phyloP scores from a whole-genome alignment of 2,888 invertebrate species.

The Drosophila recens region DNA sequence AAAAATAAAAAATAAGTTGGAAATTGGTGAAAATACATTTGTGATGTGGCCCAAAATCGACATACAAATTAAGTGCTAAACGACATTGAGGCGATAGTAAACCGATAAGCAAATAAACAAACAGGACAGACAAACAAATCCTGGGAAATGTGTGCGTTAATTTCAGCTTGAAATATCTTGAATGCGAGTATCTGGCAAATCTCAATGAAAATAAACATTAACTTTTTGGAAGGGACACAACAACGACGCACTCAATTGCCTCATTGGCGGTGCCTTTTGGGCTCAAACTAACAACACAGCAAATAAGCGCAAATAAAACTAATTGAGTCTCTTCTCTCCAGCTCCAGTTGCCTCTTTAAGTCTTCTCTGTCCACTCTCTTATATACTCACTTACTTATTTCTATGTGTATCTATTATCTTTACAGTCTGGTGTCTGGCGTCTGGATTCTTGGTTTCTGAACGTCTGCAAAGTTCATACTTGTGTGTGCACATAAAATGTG shows the following conservation, averaged over 20 bases:
- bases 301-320: slow-evolving; percentile 57
- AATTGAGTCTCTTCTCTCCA: slow-evolving; percentile 61
- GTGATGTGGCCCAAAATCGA: slow-evolving; percentile 23
- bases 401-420: slow-evolving; percentile 47
- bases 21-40: slow-evolving; percentile 20
- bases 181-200: slow-evolving; percentile 40
- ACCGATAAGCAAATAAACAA: slow-evolving; percentile 39
- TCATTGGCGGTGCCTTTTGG: slow-evolving; percentile 26
- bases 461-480: slow-evolving; percentile 38
- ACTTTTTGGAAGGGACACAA: slow-evolving; percentile 25
- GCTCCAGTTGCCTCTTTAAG: neutral
- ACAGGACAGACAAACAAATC: slow-evolving; percentile 12
- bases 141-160: slow-evolving; percentile 51
- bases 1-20: slow-evolving; percentile 1
- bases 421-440: slow-evolving; percentile 53
- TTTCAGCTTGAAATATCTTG: slow-evolving; percentile 48
- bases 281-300: slow-evolving; percentile 22
- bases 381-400: slow-evolving; percentile 27
- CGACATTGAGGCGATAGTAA: slow-evolving; percentile 41
- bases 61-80: slow-evolving; percentile 63
- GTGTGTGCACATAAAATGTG: slow-evolving; percentile 61
- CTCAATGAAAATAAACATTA: slow-evolving; percentile 58
- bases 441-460: slow-evolving; percentile 43
- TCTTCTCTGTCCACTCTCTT: neutral
- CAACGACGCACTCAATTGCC: slow-evolving; percentile 24